Conservation (phyloP, 2,797 vertebrate genomes). For the Xenentodon cancila region DNA sequence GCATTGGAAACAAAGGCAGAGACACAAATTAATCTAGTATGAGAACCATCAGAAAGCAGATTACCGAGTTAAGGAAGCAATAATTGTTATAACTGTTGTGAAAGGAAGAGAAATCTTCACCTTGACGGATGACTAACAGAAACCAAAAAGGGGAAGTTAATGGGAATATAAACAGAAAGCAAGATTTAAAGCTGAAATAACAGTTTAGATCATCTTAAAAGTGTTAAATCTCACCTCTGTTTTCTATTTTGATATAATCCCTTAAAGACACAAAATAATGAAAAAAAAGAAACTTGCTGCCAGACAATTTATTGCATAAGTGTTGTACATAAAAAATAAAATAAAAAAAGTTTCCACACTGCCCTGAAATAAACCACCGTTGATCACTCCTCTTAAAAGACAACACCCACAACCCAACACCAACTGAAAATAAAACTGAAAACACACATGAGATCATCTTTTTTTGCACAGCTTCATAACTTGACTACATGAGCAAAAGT, state of each 20-base stretch:
- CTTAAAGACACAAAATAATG: not conserved
- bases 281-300: not conserved
- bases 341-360: too few species aligned
- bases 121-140: conserved; percentile 44
- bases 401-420: not conserved
- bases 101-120: conserved; percentile 44
- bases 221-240: too few species aligned
- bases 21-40: conserved; percentile 63
- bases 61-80: conserved; percentile 58
- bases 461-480: not conserved
- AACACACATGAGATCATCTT: conserved; percentile 16
- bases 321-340: conserved; percentile 3
- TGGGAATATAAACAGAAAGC: not conserved
- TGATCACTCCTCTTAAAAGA: not conserved
- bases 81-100: conserved; percentile 46
- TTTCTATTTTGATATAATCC: too few species aligned
- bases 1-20: conserved; percentile 63
- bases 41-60: conserved; percentile 54
- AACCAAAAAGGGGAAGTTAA: conserved; percentile 19
- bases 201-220: not conserved
- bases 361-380: not conserved
- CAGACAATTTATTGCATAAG: conserved; percentile 7
- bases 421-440: conserved; percentile 18
- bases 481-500: conserved; percentile 2
- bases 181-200: conserved; percentile 9